Evolutionary conservation across 2,888 invertebrate genomes (phyloP).

Genomic region (Erebia aethiops): DNA sequence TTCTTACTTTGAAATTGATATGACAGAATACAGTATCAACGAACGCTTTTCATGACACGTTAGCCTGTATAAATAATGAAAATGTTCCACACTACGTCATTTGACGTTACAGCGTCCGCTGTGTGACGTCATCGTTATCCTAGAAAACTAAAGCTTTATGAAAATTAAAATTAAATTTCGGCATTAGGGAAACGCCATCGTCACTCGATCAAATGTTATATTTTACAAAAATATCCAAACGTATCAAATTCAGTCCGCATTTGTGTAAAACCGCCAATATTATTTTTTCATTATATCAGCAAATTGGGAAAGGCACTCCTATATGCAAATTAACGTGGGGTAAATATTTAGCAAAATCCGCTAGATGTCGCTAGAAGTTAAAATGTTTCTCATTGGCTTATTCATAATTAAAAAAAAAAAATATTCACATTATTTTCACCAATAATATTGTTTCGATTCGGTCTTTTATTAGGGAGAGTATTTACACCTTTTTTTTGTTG

Average conservation of each 20-base stretch:
- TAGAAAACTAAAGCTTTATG: neutral
- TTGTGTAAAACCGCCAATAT: constrained; percentile 55
- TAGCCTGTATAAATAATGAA: no score
- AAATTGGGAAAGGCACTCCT: constrained; percentile 72
- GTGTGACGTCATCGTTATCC: no score
- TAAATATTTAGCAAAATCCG: constrained; percentile 29
- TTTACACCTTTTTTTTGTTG: no score
- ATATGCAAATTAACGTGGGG: constrained; percentile 55
- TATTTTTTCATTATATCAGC: constrained; percentile 42
- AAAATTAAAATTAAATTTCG: constrained; percentile 24
- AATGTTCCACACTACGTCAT: no score
- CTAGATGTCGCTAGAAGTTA: constrained; percentile 4
- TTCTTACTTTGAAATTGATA: no score
- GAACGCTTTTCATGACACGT: no score
- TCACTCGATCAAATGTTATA: constrained; percentile 9
- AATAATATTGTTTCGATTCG: neutral
- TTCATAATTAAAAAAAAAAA: no score
- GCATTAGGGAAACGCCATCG: constrained; percentile 43
- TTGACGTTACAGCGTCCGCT: no score
- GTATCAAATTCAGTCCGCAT: constrained; percentile 70
- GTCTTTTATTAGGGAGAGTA: no score
- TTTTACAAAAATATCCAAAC: constrained; percentile 60
- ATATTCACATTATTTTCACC: neutral
- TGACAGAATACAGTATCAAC: no score
- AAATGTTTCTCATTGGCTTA: neutral